Base-by-base conservation (phyloP, 2,888 invertebrate genomes). In the Polydrusus cervinus region DNA sequence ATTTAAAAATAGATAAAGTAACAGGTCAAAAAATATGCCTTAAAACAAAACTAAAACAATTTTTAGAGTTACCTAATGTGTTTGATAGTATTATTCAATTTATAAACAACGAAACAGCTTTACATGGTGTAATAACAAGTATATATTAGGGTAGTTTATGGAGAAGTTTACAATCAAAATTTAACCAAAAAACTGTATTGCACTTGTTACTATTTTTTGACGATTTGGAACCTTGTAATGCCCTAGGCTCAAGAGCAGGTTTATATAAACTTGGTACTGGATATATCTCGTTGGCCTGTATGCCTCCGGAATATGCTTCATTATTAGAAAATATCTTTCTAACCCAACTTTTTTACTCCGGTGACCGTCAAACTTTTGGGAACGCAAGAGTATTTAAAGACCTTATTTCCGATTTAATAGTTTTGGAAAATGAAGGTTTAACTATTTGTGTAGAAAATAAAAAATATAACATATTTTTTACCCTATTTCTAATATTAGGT, bases 291-390 rank as follows among this genome's bases (percentile, higher is more conserved):
- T 49, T 76, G 25, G 68, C 72, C 3, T 62, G 76, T 45, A 73
- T 73, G 7, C 76, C 76, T 18, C 47, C 55, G 14, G n/a, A 62
- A n/a, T 76, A 38, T 68, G 18, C 72, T 6, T 71, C 68, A 0
- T 53, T 34, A 38, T 53, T 75, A 53, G 67, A 67, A 13, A 75
- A 75, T 20, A 75, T 75, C 5, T 75, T 75, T 61, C 51, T 75
- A 16, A 40, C 20, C 25, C 66, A 75, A 25, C 34, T 75, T 18
- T 67, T 62, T 25, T 67, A 66, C 62, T 61, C 71, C 5, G 20
- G 10, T 20, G 49, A 51, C 20, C 8, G 51, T 9, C 6, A 14
- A 8, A 13, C 20, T 51, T 51, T 18, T 51, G 51, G 51, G 11
- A 51, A 51, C 20, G 11, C 57, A 47, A 43, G 55, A 51, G 40